Percentiles rank a stretch among this genome's conserved stretches.
These are phyloP conservation scores for Aphelocoma californica DNA, from an alignment of 2,797 vertebrate species.

Conservation along the genomic window DNA sequence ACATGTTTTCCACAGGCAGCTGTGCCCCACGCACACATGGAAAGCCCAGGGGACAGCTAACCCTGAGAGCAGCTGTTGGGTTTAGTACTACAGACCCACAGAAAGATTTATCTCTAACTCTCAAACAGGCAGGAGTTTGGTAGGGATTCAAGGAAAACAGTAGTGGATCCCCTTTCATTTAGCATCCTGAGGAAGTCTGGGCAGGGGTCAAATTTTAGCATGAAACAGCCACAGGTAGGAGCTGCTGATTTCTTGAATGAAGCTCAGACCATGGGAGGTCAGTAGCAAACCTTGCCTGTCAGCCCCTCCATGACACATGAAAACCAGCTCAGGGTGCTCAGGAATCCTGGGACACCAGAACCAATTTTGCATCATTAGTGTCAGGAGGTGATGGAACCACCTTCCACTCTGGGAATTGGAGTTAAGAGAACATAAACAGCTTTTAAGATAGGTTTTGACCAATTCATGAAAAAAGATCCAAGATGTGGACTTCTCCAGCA, in stretches of 20 bases:
- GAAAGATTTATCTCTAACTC: conserved; percentile 26
- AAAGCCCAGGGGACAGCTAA: conserved; percentile 23
- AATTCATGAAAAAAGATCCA: not conserved
- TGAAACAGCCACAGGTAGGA: not conserved
- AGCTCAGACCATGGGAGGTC: not conserved
- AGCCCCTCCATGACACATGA: rapidly evolving
- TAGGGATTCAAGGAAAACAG: conserved; percentile 36
- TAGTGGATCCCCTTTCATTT: not conserved
- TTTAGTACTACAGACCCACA: not conserved
- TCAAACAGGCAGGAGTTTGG: conserved; percentile 9
- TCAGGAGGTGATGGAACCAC: not conserved
- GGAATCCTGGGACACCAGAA: not conserved
- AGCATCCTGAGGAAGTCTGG: not conserved
- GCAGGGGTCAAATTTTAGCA: not conserved
- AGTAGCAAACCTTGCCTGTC: not conserved
- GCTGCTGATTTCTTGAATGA: not conserved
- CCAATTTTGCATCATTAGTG: not conserved
- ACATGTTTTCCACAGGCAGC: not conserved
- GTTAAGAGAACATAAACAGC: not conserved
- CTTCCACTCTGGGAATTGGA: not conserved
- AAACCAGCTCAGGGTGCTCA: not conserved
- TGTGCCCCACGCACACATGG: not conserved
- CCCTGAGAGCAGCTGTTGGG: not conserved
- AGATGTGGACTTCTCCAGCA: not conserved
- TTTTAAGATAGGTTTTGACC: not conserved